These are phyloP conservation scores for Virgularia gustaviana DNA, from an alignment of 92 coral and sea anemone genomes.

Conservation along the genomic window DNA sequence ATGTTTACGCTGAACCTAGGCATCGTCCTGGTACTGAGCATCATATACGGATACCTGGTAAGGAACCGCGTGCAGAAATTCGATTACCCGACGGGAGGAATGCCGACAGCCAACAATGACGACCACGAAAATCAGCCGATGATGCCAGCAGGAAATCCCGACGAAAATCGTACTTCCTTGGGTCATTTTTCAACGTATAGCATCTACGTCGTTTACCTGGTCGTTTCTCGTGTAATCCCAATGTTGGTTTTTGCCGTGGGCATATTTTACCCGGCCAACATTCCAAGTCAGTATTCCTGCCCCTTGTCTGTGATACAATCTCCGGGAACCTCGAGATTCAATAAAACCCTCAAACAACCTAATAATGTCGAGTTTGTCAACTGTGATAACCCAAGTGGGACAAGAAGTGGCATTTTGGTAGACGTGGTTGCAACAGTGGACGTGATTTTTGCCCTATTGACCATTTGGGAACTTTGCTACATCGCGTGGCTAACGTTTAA, in stretches of 20 bases:
- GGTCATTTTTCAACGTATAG: neutral
- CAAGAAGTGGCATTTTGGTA: neutral
- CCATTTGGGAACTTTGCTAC: constrained; percentile 18
- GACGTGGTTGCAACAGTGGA: neutral
- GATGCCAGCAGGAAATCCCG: neutral
- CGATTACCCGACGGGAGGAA: neutral
- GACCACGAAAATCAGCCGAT: neutral
- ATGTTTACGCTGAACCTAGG: neutral
- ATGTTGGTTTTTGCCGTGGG: neutral
- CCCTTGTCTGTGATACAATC: neutral
- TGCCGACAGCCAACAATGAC: neutral
- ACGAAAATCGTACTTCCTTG: neutral
- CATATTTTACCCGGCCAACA: neutral
- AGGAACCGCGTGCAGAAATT: neutral
- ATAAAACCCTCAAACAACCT: neutral
- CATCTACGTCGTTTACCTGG: neutral
- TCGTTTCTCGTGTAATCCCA: neutral
- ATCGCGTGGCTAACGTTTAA: constrained; percentile 6
- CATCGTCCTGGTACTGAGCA: neutral
- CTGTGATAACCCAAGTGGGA: neutral
- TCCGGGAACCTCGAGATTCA: neutral
- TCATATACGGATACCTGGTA: neutral
- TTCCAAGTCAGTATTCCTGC: neutral
- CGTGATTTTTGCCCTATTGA: neutral
- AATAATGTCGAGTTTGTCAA: neutral